A percentile compares a stretch with the other conserved stretches of the same genome.
phyloP scores from a whole-genome alignment of 2,888 invertebrate species.

The Drosophila kanekoi region DNA sequence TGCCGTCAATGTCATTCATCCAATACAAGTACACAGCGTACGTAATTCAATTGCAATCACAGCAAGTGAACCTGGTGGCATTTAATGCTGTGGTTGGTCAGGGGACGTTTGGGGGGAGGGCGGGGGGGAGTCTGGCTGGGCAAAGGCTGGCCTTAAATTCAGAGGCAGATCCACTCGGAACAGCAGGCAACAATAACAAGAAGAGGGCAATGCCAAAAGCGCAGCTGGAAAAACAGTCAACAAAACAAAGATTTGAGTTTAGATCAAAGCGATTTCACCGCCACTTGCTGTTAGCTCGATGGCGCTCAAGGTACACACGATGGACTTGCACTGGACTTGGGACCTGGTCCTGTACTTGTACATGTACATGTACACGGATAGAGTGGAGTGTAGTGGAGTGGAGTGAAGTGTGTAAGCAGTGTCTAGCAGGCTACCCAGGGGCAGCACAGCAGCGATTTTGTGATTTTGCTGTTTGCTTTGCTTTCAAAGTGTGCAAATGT shows the following conservation, averaged over 20 bases:
- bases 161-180: constrained; percentile 48
- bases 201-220: constrained; percentile 68
- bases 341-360: constrained; percentile 30
- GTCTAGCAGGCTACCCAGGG: constrained; percentile 10
- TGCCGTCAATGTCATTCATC: constrained; percentile 67
- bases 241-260: constrained; percentile 75
- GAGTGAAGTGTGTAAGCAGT: constrained; percentile 1
- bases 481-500: constrained; percentile 81
- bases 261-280: constrained; percentile 78
- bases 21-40: constrained; percentile 43
- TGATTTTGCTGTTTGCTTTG: constrained; percentile 55
- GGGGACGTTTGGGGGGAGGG: constrained; percentile 4
- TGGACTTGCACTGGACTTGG: constrained; percentile 59
- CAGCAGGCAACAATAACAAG: constrained; percentile 58
- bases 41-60: constrained; percentile 76
- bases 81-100: constrained; percentile 54
- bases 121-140: neutral
- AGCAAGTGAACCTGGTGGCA: constrained; percentile 77
- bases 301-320: constrained; percentile 75
- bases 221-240: constrained; percentile 70
- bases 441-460: constrained; percentile 24
- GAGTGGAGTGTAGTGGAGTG: constrained; percentile 24
- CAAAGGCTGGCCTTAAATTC: constrained; percentile 24
- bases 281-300: constrained; percentile 77
- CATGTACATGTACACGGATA: constrained; percentile 11